Percentiles rank a stretch among this genome's conserved stretches.
phyloP scores from a whole-genome alignment of 2,888 invertebrate species.

The Yponomeuta evonymella region DNA sequence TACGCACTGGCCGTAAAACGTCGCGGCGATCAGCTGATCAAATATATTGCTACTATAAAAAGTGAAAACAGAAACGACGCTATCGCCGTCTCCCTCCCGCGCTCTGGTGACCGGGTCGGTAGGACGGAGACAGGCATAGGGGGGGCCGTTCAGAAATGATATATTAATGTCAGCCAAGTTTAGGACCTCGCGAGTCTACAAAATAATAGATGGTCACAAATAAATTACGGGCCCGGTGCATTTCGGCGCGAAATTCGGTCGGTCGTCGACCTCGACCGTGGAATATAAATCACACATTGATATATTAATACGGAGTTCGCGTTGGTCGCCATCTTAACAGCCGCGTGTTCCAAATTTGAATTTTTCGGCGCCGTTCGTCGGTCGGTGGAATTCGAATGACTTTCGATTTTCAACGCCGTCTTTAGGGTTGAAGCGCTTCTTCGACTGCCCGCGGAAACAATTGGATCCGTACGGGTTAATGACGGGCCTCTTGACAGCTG shows the following conservation, averaged over 20 bases:
- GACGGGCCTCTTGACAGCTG: constrained; percentile 1
- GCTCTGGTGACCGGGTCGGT: constrained; percentile 23
- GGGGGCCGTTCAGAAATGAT: constrained; percentile 66
- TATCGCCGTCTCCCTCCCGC: constrained; percentile 43
- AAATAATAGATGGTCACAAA: constrained; percentile 76
- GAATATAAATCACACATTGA: constrained; percentile 71
- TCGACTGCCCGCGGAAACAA: background rate
- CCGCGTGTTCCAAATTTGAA: constrained; percentile 66
- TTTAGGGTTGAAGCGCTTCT: background rate
- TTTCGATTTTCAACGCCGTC: background rate
- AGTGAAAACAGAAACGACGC: constrained; percentile 71
- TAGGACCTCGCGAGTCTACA: constrained; percentile 75
- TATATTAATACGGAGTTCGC: constrained; percentile 51
- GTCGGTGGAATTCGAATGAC: background rate
- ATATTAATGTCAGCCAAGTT: constrained; percentile 76
- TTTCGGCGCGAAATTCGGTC: constrained; percentile 73
- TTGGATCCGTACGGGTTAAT: background rate
- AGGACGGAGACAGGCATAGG: constrained; percentile 41
- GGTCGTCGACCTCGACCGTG: constrained; percentile 72
- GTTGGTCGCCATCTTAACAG: constrained; percentile 69
- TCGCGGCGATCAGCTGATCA: constrained; percentile 75
- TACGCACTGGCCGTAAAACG: constrained; percentile 68
- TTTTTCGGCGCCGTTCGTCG: background rate
- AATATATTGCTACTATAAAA: constrained; percentile 76
- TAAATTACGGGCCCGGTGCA: constrained; percentile 72